Base-by-base conservation (phyloP, 1,140 invertebrate species). In the Globodera ellingtonae region DNA sequence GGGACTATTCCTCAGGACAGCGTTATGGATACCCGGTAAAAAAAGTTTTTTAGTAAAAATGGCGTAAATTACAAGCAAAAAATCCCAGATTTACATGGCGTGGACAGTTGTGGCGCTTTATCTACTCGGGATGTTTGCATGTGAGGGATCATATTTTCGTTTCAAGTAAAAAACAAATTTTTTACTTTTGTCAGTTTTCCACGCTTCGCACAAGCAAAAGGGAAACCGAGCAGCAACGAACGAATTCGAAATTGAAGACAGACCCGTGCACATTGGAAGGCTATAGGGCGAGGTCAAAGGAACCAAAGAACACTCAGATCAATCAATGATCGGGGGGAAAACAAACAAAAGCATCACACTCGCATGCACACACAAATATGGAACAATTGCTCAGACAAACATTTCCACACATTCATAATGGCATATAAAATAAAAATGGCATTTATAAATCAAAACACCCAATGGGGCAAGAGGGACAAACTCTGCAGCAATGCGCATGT, bases 191-290 rank as follows among this genome's bases (percentile, higher is more conserved):
- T 62, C 15, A 75, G 78, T 79, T 72, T 75, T 72, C 1, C 67
- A 85, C 7, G 86, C 79, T 21, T 85, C 83, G 15, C 81, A 82
- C 50, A 87, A 87, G 75, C 86, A 87, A 80, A 87, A 87, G 78
- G 86, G 86, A 10, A 87, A 80, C 65, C 80, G 80, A 15, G 86
- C 86, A 15, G 86, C 86, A 15, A 87, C 86, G 6, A 82, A 78
- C 13, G 86, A 87, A 66, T 84, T 87, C 73, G 86, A 87, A 77
- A 87, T 80, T 72, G 75, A 87, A 71, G 86, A 87, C 69, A 24
- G 86, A 72, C 85, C 85, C 44, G 74, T 86, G 59, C 84, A 87
- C 77, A 84, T 87, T 52, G 85, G 85, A 62, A 80, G 71, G 75
- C 18, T 72, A 56, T 65, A 76, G 71, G 75, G 24, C 0, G 50